Percentiles rank a stretch among this genome's conserved stretches.
These are phyloP conservation scores for Hyposoter dolosus DNA, from an alignment of 2,888 invertebrate genomes.

Conservation along the genomic window DNA sequence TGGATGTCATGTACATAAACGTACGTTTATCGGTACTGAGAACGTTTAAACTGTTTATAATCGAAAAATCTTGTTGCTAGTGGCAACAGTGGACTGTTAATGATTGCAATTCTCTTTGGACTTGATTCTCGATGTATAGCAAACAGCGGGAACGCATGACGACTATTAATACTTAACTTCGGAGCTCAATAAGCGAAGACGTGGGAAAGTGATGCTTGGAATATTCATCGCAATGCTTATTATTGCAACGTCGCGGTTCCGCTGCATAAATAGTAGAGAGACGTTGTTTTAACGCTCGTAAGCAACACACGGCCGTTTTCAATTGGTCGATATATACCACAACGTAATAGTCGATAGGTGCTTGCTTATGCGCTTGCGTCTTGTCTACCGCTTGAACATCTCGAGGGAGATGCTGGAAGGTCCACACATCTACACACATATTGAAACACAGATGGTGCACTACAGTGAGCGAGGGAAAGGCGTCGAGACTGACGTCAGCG, in stretches of 20 bases:
- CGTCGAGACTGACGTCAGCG: slow-evolving; percentile 80
- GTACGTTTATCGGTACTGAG: neutral
- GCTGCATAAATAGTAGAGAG: slow-evolving; percentile 14
- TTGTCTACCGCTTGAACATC: slow-evolving; percentile 76
- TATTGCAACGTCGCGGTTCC: slow-evolving; percentile 35
- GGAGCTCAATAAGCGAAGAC: slow-evolving; percentile 36
- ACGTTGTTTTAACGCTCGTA: slow-evolving; percentile 43
- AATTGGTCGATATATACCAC: slow-evolving; percentile 30
- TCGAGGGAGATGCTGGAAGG: slow-evolving; percentile 79
- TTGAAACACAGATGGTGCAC: neutral
- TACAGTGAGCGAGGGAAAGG: slow-evolving; percentile 78
- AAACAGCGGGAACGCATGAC: slow-evolving; percentile 1
- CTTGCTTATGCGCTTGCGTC: slow-evolving; percentile 44
- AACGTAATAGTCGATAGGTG: slow-evolving; percentile 76
- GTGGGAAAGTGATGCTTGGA: slow-evolving; percentile 65
- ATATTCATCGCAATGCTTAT: slow-evolving; percentile 51
- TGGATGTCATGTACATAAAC: neutral
- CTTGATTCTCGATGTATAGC: neutral
- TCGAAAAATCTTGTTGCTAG: neutral
- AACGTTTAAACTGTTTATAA: neutral
- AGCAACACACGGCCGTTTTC: slow-evolving; percentile 21
- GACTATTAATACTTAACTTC: slow-evolving; percentile 44
- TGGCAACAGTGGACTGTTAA: slow-evolving; percentile 28
- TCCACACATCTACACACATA: slow-evolving; percentile 62
- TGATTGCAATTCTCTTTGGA: slow-evolving; percentile 24